Conservation (phyloP, 2,113 vertebrate species). For the Plectropomus leopardus region DNA sequence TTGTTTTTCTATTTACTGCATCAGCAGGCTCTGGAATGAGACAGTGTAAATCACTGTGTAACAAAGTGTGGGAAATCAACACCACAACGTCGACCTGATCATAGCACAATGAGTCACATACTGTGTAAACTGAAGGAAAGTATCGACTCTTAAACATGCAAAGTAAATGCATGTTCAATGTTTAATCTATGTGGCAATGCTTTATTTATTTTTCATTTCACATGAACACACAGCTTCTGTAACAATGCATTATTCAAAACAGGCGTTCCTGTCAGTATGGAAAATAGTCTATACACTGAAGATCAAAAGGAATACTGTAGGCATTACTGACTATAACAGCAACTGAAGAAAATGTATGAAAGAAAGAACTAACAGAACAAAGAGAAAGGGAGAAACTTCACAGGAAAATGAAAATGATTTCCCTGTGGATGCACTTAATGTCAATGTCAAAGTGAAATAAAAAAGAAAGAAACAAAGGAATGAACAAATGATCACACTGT, state of each 20-base stretch:
- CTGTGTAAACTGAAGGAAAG: not conserved
- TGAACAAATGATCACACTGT: not conserved
- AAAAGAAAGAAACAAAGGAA: too few relatives aligned
- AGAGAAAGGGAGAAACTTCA: not conserved
- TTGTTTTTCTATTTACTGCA: constrained; percentile 54
- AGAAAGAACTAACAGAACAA: not conserved
- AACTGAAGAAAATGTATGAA: not conserved
- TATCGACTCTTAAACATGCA: not conserved
- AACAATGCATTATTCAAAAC: constrained; percentile 8
- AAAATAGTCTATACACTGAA: not conserved
- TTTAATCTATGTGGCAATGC: not conserved
- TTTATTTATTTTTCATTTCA: constrained; percentile 29
- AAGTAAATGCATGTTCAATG: constrained; percentile 5
- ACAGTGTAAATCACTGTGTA: constrained; percentile 31
- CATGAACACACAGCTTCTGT: constrained; percentile 1
- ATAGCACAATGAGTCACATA: not conserved
- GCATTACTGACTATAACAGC: not conserved
- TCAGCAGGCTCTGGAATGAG: constrained; percentile 47
- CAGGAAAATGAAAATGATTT: constrained; percentile 1
- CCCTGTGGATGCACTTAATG: constrained; percentile 12
- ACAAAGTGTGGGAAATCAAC: constrained; percentile 47
- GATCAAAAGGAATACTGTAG: not conserved
- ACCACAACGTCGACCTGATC: constrained; percentile 7
- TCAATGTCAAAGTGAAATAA: constrained; percentile 11
- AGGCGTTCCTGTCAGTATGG: constrained; percentile 4